Conservation (phyloP, 2,113 vertebrate species). For the Caracal caracal region DNA sequence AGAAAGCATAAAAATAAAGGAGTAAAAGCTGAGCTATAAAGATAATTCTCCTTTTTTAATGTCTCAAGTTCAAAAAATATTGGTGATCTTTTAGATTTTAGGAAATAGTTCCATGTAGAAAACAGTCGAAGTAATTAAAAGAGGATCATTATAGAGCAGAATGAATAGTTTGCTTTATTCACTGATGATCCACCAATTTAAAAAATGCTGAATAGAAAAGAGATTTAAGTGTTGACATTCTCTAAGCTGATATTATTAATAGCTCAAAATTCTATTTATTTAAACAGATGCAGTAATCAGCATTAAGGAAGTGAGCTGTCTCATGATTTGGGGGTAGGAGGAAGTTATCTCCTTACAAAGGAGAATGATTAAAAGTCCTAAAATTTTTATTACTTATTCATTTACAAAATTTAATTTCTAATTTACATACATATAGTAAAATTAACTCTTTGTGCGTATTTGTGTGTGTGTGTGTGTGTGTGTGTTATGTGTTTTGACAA, state of each 20-base stretch:
- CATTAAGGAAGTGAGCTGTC: not conserved
- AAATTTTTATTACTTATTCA: not conserved
- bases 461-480: not conserved
- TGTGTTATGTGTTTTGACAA: not conserved
- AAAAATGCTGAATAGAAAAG: constrained; percentile 62
- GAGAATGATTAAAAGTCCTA: not conserved
- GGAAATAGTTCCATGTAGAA: constrained; percentile 52
- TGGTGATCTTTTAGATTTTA: constrained; percentile 34
- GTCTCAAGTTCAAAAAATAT: constrained; percentile 41
- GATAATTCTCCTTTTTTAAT: not conserved
- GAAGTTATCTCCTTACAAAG: not conserved
- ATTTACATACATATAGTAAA: fast-evolving
- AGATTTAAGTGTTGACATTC: constrained; percentile 61
- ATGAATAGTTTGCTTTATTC: constrained; percentile 58
- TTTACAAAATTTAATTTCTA: not conserved
- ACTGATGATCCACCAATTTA: constrained; percentile 58
- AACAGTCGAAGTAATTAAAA: constrained; percentile 67
- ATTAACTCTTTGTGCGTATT: not conserved
- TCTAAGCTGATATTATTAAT: constrained; percentile 59
- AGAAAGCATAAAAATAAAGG: constrained; percentile 37
- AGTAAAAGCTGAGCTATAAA: constrained; percentile 52
- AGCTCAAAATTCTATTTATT: constrained; percentile 56
- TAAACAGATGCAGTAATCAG: constrained; percentile 11
- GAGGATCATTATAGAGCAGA: constrained; percentile 23
- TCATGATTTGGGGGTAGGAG: not conserved